A percentile compares a stretch with the other conserved stretches of the same genome.
These are phyloP conservation scores for Elgaria multicarinata DNA, from an alignment of 2,113 vertebrate genomes.

Conservation along the genomic window DNA sequence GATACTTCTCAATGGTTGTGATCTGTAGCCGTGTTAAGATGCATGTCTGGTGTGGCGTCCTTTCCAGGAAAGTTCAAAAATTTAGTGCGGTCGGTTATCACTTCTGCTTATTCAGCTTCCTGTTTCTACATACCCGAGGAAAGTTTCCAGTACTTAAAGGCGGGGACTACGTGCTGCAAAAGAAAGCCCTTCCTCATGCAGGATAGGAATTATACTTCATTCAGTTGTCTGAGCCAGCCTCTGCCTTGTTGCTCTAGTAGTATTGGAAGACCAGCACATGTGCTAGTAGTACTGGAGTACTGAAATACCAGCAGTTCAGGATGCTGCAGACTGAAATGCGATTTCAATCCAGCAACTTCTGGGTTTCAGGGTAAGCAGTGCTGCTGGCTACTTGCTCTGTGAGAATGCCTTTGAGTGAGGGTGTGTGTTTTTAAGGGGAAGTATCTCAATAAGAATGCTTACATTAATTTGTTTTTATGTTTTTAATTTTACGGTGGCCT, in stretches of 20 bases:
- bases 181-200: neutral
- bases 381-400: neutral
- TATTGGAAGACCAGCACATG: neutral
- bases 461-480: too few relatives aligned
- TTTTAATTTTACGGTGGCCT: too few relatives aligned
- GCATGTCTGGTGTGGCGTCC: neutral
- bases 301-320: neutral
- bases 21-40: neutral
- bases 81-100: neutral
- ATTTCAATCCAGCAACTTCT: neutral
- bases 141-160: neutral
- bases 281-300: neutral
- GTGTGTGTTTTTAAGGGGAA: neutral
- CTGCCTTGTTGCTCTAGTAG: neutral
- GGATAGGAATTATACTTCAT: neutral
- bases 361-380: slow-evolving; percentile 15
- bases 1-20: neutral
- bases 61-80: neutral
- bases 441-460: neutral
- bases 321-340: neutral
- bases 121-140: neutral
- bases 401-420: neutral
- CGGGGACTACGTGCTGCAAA: neutral
- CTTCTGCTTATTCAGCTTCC: slow-evolving; percentile 16
- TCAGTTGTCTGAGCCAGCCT: neutral